A percentile compares a stretch with the other conserved stretches of the same genome.
Conservation (phyloP, 1,140 invertebrate species). For the Platorchestia sp. region DNA sequence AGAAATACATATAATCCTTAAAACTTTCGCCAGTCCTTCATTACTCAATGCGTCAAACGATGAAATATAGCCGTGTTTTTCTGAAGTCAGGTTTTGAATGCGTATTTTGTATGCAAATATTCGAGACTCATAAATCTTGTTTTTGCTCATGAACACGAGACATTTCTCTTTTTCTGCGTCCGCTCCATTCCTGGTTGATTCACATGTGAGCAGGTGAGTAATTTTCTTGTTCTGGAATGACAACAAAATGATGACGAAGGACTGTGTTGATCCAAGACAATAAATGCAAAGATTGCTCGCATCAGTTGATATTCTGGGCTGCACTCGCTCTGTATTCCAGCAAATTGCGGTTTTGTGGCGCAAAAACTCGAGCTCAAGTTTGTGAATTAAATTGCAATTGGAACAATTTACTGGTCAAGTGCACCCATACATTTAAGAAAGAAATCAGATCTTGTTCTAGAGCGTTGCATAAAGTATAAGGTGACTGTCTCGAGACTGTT, state of each 20-base stretch:
- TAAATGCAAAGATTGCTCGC: too few relatives aligned
- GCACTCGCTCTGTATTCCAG: too few relatives aligned
- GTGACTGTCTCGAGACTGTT: neutral
- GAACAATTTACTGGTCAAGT: neutral
- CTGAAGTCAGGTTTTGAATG: neutral
- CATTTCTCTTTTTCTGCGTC: neutral
- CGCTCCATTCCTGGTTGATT: neutral
- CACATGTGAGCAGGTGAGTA: neutral
- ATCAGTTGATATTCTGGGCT: too few relatives aligned
- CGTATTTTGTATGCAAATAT: neutral
- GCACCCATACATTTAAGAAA: neutral
- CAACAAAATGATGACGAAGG: neutral
- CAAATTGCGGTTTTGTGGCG: neutral
- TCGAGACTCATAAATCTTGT: neutral
- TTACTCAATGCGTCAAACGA: neutral
- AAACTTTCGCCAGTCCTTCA: neutral
- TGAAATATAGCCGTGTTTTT: neutral
- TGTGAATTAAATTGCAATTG: neutral
- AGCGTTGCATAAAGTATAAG: neutral
- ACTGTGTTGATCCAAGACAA: neutral
- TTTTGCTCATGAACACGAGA: neutral
- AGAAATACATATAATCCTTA: neutral
- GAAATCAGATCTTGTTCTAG: neutral
- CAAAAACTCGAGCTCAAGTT: neutral
- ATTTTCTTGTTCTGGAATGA: neutral